Conservation (phyloP, 2,888 invertebrate genomes). For the Fissipunctia ypsillon region DNA sequence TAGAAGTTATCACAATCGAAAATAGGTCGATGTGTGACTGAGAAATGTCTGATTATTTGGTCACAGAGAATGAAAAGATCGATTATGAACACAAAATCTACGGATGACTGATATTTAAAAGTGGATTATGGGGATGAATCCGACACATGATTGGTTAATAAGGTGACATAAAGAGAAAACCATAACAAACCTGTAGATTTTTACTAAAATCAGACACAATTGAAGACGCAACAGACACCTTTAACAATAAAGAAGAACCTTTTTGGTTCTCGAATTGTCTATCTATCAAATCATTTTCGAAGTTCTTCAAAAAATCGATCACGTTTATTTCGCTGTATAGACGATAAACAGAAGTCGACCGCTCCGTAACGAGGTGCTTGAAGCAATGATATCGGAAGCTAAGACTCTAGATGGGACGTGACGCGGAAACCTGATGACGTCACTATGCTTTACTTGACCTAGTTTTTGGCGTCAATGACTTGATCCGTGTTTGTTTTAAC, state of each 20-base stretch:
- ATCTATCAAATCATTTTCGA: conserved; percentile 23
- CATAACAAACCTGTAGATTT: background rate
- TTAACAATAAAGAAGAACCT: background rate
- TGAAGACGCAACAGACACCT: background rate
- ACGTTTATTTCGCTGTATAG: conserved; percentile 1
- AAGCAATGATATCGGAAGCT: conserved; percentile 43
- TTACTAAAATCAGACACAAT: background rate
- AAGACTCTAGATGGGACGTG: conserved; percentile 19
- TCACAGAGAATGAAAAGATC: background rate
- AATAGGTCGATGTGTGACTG: background rate
- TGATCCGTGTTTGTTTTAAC: conserved; percentile 4
- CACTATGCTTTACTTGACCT: conserved; percentile 30
- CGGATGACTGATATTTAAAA: background rate
- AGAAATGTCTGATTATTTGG: background rate
- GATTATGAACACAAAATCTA: background rate
- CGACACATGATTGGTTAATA: background rate
- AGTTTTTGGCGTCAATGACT: conserved; percentile 35
- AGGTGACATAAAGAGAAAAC: background rate
- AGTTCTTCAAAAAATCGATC: conserved; percentile 35
- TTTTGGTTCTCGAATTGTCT: background rate
- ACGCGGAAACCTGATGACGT: conserved; percentile 20
- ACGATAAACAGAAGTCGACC: conserved; percentile 27
- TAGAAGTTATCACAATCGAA: conserved; percentile 31
- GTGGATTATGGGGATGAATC: background rate
- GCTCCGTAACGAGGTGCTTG: conserved; percentile 38